Evolutionary conservation across 2,888 invertebrate genomes (phyloP).

Genomic region (Calameuta filiformis): DNA sequence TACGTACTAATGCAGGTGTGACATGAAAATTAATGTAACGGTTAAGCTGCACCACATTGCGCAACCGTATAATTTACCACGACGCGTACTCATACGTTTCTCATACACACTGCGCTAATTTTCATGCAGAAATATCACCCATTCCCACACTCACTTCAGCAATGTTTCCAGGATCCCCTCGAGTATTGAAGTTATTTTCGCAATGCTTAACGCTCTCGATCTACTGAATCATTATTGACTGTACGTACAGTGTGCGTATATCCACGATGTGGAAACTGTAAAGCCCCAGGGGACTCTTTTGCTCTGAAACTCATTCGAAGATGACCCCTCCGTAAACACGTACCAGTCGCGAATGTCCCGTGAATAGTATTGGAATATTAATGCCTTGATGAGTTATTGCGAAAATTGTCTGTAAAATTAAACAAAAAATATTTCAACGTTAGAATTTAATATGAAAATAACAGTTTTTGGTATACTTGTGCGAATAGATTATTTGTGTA

Average conservation of each 20-base stretch:
- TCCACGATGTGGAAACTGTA: neutral
- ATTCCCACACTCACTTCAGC: neutral
- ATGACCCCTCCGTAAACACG: neutral
- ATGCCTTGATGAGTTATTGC: no score
- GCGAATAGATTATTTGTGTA: neutral
- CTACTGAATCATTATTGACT: neutral
- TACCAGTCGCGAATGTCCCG: neutral
- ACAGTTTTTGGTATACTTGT: neutral
- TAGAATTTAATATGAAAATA: neutral
- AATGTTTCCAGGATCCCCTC: neutral
- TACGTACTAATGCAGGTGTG: constrained; percentile 12
- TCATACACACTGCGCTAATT: constrained; percentile 26
- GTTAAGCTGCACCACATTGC: constrained; percentile 38
- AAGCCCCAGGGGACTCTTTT: neutral
- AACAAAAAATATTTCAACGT: neutral
- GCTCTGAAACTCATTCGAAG: neutral
- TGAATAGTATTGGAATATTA: neutral
- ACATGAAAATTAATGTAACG: constrained; percentile 41
- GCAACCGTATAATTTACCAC: constrained; percentile 45
- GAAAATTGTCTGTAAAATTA: neutral
- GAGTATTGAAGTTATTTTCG: neutral
- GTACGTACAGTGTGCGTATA: neutral
- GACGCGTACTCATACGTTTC: constrained; percentile 36
- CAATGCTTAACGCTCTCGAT: neutral
- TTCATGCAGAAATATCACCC: constrained; percentile 27